Evolutionary conservation across 2,888 invertebrate genomes (phyloP).

Genomic region (Ophion ellenae): DNA sequence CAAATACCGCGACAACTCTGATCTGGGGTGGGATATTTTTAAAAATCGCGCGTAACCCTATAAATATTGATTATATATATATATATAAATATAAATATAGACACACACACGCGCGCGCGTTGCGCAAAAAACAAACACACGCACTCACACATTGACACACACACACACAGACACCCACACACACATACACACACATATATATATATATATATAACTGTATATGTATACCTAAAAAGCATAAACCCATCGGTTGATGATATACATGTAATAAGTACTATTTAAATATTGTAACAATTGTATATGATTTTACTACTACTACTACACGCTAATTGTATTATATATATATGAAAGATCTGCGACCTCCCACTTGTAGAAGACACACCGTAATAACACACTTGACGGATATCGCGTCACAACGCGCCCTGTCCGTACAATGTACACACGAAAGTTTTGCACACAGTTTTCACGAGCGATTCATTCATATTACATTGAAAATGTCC

Average conservation of each 20-base stretch:
- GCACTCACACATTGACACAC: background rate
- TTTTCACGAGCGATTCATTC: constrained; percentile 55
- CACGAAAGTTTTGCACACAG: constrained; percentile 33
- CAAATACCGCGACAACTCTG: constrained; percentile 56
- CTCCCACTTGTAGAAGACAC: constrained; percentile 83
- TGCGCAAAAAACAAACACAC: background rate
- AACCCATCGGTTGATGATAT: constrained; percentile 80
- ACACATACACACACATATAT: constrained; percentile 74
- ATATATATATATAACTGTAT: constrained; percentile 75
- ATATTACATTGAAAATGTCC: background rate
- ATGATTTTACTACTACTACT: constrained; percentile 83
- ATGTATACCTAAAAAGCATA: constrained; percentile 69
- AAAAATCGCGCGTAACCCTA: constrained; percentile 79
- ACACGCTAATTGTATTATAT: constrained; percentile 84
- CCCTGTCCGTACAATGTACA: constrained; percentile 35
- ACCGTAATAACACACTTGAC: constrained; percentile 58
- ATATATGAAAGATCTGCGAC: constrained; percentile 79
- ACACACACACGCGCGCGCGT: background rate
- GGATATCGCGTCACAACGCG: constrained; percentile 49
- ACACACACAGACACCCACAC: constrained; percentile 73
- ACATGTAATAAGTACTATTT: constrained; percentile 84
- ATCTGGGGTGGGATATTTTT: constrained; percentile 47
- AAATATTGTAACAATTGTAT: constrained; percentile 84
- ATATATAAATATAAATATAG: constrained; percentile 73
- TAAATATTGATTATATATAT: constrained; percentile 82